Conservation (phyloP, 2,888 invertebrate genomes). For the Reticulitermes lucifugus region DNA sequence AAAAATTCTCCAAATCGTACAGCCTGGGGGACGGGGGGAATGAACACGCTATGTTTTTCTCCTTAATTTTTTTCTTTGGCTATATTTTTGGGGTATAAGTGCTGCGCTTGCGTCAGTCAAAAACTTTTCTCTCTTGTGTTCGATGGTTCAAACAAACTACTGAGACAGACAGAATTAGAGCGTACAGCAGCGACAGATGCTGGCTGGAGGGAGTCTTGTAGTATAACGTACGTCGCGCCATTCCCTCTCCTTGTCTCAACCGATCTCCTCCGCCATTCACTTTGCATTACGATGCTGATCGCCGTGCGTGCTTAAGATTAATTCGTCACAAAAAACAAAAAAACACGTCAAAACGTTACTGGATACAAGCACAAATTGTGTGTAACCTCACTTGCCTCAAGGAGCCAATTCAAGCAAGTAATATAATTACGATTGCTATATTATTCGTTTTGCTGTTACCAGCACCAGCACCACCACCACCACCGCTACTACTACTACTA, state of each 20-base stretch:
- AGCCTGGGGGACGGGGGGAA: not conserved
- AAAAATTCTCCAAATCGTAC: not conserved
- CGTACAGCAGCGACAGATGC: not conserved
- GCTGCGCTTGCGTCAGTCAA: not conserved
- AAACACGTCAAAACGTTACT: not conserved
- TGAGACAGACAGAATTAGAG: not conserved
- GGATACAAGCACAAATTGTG: not conserved
- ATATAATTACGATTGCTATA: too few relatives aligned
- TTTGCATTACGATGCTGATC: not conserved
- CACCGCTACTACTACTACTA: not conserved
- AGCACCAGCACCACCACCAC: not conserved
- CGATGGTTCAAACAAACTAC: not conserved
- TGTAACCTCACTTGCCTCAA: not conserved
- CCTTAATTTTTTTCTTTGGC: not conserved
- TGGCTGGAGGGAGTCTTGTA: not conserved
- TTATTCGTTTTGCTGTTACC: too few relatives aligned
- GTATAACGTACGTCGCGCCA: not conserved
- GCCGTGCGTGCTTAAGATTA: not conserved
- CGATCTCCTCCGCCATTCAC: not conserved
- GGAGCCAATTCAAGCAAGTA: not conserved
- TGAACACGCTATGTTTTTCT: conserved; percentile 1
- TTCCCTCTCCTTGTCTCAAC: not conserved
- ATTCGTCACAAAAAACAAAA: not conserved
- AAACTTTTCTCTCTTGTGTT: not conserved
- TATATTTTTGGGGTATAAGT: not conserved